Base-by-base conservation (phyloP, 2,113 vertebrate genomes). In the Tympanuchus pallidicinctus region DNA sequence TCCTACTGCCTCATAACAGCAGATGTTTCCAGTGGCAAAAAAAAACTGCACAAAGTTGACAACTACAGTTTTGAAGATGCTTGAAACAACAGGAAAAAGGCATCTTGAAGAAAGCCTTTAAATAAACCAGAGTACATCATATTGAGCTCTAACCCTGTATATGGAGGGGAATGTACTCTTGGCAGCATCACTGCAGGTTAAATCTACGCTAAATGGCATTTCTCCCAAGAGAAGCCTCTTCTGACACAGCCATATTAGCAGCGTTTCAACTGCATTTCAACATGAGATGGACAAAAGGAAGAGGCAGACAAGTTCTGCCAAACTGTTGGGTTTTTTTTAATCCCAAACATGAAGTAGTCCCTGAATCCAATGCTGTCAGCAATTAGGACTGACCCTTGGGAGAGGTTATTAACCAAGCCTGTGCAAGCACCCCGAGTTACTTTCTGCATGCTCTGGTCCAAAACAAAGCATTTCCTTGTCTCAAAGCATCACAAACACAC, bases 401-500 rank as follows among this genome's bases (percentile, higher is more conserved):
- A 32, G n/a, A 9, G 15, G 64, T 92, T 57, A 77, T 52, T 71
- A 95, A 81, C 24, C 32, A 72, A 83, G 65, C 4, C 82, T 66
- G 28, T 27, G 66, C 27, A 66, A 45, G n/a, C 28, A 61, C 4
- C 43, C 60, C 40, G 32, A 86, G 70, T 56, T 80, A 85, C 7
- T 74, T 88, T 48, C n/a, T 47, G 21, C 32, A 67, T 22, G 43
- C 40, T 82, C 16, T 70, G 19, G 63, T 74, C 76, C 50, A 64
- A 82, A 76, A 72, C 42, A n/a, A 71, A 74, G 48, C 25, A 89
- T 45, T 60, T 89, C 82, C 66, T 85, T 17, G 8, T 71, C 76
- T 90, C 80, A 50, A 76, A 94, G 77, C 61, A 52, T 74, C 86
- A 83, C 64, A 86, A 89, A 83, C 32, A 81, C 13, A 81, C 43